Evolutionary conservation across 2,113 vertebrate species (phyloP), one percentile per base, ranked within the genome.

Genomic region (Eptesicus fuscus): DNA sequence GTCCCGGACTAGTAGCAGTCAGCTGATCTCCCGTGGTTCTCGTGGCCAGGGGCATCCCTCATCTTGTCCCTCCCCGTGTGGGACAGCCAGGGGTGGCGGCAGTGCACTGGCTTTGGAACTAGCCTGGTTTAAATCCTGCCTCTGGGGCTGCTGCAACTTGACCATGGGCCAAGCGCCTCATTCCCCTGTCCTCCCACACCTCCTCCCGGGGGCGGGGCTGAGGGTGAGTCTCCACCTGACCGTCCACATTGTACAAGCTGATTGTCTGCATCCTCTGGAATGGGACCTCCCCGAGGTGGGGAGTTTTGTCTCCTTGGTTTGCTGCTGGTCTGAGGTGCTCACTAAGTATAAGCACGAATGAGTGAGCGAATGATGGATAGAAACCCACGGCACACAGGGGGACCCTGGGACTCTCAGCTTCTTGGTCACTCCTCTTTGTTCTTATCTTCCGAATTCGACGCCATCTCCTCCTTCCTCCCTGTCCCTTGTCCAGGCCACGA

Each of bases 141-240:
- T 10, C 53, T 20, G 28, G 53, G 63, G 18, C 12, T 1, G 7
- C 20, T 42, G 22, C 30, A 18, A 7, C 16, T 49, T 53, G 73
- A 30, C 35, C 6, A 0, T 0, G 9, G 61, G 5, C 63, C n/a
- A 65, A 3, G 5, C 0, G 1, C n/a, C 17, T 51, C 13, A 6
- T 77, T 42, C 37, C 12, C 25, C 7, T 1, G 1, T 18, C 37
- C 8, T 40, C 7, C 30, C 13, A 5, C 0, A 4, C 28, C 37
- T 56, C 40, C 0, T 35, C n/a, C 8, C 8, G 25, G 42, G 44
- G 17, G 63, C 14, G 28, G 23, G 61, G 28, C 32, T 7, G 7
- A n/a, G 0, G 20, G 37, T 28, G 23, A 13, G 40, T 32, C 12
- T 7, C 49, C 7, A 0, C 49, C 78, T 5, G 59, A 23, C 37